Base-by-base conservation (phyloP, 2,113 vertebrate genomes). In the Nestor notabilis region DNA sequence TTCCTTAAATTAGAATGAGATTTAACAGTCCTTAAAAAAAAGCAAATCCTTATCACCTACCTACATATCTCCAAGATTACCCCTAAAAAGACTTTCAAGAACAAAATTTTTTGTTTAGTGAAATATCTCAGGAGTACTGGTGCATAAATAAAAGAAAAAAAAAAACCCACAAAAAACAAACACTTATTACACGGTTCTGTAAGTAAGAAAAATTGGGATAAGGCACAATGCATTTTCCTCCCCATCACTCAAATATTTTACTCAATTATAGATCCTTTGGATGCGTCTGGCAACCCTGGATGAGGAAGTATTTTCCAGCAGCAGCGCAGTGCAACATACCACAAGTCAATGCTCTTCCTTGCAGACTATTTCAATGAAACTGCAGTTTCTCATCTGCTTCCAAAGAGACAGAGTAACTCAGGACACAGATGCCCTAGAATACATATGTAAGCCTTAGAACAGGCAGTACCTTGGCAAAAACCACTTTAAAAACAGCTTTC, bases 351-450 rank as follows among this genome's bases (percentile, higher is more conserved):
- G 65, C 47, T 83, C 79, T 89, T 81, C 68, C 71, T 88, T 92
- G 94, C 43, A 68, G 64, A 46, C 20, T 43, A 39, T 27, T 66
- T 95, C 76, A 90, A 2, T 24, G 55, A 90, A 86, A 68, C 64
- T 43, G 43, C 33, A 46, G 43, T 68, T 95, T 82, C 50, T 90
- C 43, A 19, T 92, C 50, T 75, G 46, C 44, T 92, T 95, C 88
- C 88, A 96, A 87, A 87, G 50, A 77, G 68, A 81, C 44, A 70
- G 93, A 94, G 88, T 92, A 96, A 93, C 50, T 97, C 92, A 89
- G 95, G 94, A 93, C 97, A 96, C 10, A 3, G 55, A 93, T 94
- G 64, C 39, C 88, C 50, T 64, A 86, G 39, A 78, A 92, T 69
- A 90, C 11, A 53, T 13, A 56, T 5, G 35, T 16, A 85, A 46